phyloP scores from a whole-genome alignment of 2,888 invertebrate genomes.

The Julus scandinavius region DNA sequence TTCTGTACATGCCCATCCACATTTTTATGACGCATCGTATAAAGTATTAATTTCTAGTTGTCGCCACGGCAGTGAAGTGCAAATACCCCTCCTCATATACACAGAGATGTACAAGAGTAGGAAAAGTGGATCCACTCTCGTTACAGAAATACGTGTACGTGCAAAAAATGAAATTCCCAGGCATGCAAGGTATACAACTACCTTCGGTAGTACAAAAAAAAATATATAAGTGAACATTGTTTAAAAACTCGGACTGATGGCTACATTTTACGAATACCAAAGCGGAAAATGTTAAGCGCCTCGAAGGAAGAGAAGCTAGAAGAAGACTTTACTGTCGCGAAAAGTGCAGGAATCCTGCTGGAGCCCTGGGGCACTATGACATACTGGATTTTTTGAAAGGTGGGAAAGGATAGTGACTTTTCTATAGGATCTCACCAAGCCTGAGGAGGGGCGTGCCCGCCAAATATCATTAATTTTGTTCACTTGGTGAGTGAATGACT shows the following conservation, averaged over 20 bases:
- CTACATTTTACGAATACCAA: constrained; percentile 53
- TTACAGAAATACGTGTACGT: neutral
- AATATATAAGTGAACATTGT: constrained; percentile 49
- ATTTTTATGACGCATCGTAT: constrained; percentile 27
- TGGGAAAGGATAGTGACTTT: constrained; percentile 21
- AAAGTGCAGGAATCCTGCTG: constrained; percentile 5
- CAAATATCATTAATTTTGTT: constrained; percentile 49
- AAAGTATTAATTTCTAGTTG: constrained; percentile 33
- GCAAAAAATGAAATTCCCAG: constrained; percentile 12
- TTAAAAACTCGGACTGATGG: constrained; percentile 47
- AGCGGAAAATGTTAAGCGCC: neutral
- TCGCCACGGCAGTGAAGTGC: neutral
- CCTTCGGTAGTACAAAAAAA: constrained; percentile 40
- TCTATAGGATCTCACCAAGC: neutral
- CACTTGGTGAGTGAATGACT: constrained; percentile 49
- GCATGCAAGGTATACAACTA: constrained; percentile 15
- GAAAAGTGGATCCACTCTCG: constrained; percentile 4
- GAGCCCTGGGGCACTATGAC: constrained; percentile 34
- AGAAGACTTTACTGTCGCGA: constrained; percentile 48
- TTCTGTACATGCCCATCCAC: constrained; percentile 11
- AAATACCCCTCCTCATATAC: neutral
- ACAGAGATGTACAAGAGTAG: neutral
- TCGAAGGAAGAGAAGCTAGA: constrained; percentile 38
- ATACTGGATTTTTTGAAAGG: constrained; percentile 23
- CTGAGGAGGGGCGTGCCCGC: constrained; percentile 45